Percentiles rank a stretch among this genome's conserved stretches.
Conservation (phyloP, 2,797 vertebrate genomes). For the Diplodus puntazzo region DNA sequence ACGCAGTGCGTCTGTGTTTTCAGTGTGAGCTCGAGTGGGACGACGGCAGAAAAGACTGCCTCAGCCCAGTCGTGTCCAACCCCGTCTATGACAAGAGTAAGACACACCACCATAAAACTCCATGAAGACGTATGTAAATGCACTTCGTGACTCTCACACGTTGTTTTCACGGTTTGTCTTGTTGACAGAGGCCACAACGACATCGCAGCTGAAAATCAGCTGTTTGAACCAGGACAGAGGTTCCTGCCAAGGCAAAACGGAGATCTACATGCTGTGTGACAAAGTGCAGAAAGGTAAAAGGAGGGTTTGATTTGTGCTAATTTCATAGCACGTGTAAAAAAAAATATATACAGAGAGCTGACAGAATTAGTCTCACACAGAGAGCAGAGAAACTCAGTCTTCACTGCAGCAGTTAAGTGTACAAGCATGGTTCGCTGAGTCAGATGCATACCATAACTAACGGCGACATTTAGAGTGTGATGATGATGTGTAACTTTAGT, state of each 20-base stretch:
- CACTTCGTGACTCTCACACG: constrained; percentile 12
- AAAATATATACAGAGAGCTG: background rate
- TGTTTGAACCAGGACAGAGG: constrained; percentile 89
- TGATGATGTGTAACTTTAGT: background rate
- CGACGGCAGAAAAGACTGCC: constrained; percentile 79
- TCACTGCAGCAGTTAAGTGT: background rate
- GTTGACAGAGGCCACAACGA: constrained; percentile 91
- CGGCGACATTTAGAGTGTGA: background rate
- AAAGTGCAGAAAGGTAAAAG: constrained; percentile 95
- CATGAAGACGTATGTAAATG: background rate
- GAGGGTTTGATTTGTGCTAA: background rate
- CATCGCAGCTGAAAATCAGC: constrained; percentile 92
- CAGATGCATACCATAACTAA: background rate
- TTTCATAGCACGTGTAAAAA: background rate
- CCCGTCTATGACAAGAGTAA: constrained; percentile 96
- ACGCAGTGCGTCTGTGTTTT: constrained; percentile 95
- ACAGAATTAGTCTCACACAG: background rate
- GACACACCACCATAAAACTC: constrained; percentile 39
- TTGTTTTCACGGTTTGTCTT: constrained; percentile 17
- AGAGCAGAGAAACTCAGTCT: background rate
- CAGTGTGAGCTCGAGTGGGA: constrained; percentile 89
- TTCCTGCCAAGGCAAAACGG: constrained; percentile 88
- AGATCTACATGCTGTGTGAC: constrained; percentile 95
- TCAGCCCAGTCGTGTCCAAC: constrained; percentile 91
- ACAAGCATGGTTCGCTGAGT: background rate